Percentiles rank a stretch among this genome's conserved stretches.
Evolutionary conservation across 2,888 invertebrate species (phyloP).

Genomic region (Laspeyria flexula): DNA sequence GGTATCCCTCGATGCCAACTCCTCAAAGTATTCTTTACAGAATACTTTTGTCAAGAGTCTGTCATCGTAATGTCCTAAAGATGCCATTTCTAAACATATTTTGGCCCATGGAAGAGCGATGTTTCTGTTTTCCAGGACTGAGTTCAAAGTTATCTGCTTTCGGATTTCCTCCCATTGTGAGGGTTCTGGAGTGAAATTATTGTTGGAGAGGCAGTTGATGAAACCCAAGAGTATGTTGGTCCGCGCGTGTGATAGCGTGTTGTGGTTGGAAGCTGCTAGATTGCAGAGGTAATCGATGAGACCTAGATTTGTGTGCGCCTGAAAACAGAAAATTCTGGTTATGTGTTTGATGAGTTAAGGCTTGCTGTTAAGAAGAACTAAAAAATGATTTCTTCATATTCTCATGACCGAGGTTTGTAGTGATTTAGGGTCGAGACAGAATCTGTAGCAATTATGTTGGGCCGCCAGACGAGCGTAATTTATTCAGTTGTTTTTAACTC

Average conservation of each 20-base stretch:
- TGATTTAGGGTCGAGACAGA: too few species aligned
- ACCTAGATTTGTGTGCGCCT: conserved; percentile 86
- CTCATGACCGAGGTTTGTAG: too few species aligned
- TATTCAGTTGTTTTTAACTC: too few species aligned
- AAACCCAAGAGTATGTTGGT: conserved; percentile 76
- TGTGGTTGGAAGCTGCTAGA: conserved; percentile 71
- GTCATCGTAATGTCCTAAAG: conserved; percentile 86
- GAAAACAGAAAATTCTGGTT: conserved; percentile 22
- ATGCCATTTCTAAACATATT: conserved; percentile 84
- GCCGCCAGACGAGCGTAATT: too few species aligned
- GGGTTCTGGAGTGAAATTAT: conserved; percentile 86
- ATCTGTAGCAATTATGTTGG: too few species aligned
- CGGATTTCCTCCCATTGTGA: conserved; percentile 80
- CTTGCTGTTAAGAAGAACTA: too few species aligned
- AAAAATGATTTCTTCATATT: too few species aligned
- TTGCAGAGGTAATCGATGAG: conserved; percentile 86
- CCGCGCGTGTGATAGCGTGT: conserved; percentile 66
- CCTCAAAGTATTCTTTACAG: conserved; percentile 74
- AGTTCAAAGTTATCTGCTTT: conserved; percentile 70
- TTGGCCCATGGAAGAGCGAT: conserved; percentile 81
- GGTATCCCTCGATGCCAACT: conserved; percentile 63
- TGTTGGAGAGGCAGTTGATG: conserved; percentile 84
- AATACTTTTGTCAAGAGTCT: conserved; percentile 83
- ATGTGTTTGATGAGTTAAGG: too few species aligned
- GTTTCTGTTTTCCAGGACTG: conserved; percentile 65